phyloP scores from a whole-genome alignment of 2,113 vertebrate species.

The Lates calcarifer region DNA sequence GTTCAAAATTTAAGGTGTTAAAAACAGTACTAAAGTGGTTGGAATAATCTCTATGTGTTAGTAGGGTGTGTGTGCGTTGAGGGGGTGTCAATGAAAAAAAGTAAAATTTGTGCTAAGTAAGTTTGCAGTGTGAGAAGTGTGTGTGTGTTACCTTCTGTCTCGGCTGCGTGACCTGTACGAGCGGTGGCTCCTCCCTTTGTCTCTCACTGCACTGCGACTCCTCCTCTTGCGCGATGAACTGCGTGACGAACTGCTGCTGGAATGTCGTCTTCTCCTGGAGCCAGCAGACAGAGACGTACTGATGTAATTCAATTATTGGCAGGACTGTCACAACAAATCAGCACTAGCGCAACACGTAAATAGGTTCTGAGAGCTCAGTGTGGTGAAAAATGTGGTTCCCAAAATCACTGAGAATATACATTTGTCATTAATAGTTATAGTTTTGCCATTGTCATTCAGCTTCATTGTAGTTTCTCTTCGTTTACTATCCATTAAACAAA shows the following conservation, averaged over 20 bases:
- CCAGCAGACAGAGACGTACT: conserved; percentile 19
- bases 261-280: conserved; percentile 89
- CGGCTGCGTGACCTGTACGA: conserved; percentile 91
- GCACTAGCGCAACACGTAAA: conserved; percentile 12
- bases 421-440: background rate
- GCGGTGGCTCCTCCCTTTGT: conserved; percentile 90
- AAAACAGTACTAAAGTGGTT: background rate
- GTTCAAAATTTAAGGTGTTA: background rate
- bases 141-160: conserved; percentile 89
- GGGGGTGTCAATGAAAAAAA: background rate
- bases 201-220: conserved; percentile 88
- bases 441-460: background rate
- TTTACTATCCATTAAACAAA: conserved; percentile 13
- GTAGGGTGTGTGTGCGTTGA: background rate
- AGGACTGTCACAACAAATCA: conserved; percentile 25
- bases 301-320: conserved; percentile 11
- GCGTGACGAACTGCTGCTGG: conserved; percentile 95
- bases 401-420: background rate
- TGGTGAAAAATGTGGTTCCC: background rate
- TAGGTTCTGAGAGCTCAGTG: conserved; percentile 1
- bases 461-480: background rate
- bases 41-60: background rate
- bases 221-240: conserved; percentile 91
- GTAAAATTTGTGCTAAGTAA: background rate
- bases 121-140: background rate